Conservation (phyloP, 2,888 invertebrate genomes). For the Stenolophus ochropezus region DNA sequence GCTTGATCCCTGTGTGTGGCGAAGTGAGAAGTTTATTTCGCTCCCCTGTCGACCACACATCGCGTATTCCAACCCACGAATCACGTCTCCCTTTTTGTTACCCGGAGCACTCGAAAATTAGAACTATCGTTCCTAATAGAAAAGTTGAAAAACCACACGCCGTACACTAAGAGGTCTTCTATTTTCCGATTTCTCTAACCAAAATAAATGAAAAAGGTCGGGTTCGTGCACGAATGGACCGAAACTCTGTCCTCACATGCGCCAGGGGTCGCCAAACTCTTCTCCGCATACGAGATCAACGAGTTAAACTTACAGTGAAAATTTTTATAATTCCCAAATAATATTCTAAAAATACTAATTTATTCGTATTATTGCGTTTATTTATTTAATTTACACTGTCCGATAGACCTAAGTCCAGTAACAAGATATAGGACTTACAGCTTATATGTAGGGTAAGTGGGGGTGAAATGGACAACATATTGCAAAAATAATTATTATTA, state of each 20-base stretch:
- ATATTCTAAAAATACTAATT: no score
- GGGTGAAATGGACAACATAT: no score
- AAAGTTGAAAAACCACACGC: slow-evolving; percentile 56
- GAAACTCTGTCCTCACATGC: background rate
- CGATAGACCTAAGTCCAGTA: no score
- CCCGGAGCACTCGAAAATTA: slow-evolving; percentile 35
- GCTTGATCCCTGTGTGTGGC: background rate
- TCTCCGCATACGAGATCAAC: no score
- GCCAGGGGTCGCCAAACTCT: background rate
- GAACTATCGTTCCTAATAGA: slow-evolving; percentile 54
- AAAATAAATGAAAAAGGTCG: slow-evolving; percentile 67
- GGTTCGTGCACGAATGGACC: slow-evolving; percentile 33
- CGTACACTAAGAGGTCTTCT: slow-evolving; percentile 37
- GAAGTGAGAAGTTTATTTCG: background rate
- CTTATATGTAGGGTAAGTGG: no score
- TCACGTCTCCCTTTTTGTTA: slow-evolving; percentile 33
- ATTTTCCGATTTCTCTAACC: slow-evolving; percentile 66
- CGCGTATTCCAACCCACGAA: slow-evolving; percentile 6
- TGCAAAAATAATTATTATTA: no score
- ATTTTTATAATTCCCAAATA: no score
- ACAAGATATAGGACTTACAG: no score
- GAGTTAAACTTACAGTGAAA: no score
- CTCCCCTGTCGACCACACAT: background rate
- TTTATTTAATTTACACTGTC: no score
- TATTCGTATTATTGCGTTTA: no score